Base-by-base conservation (phyloP, 2,797 vertebrate species). In the Discoglossus pictus region DNA sequence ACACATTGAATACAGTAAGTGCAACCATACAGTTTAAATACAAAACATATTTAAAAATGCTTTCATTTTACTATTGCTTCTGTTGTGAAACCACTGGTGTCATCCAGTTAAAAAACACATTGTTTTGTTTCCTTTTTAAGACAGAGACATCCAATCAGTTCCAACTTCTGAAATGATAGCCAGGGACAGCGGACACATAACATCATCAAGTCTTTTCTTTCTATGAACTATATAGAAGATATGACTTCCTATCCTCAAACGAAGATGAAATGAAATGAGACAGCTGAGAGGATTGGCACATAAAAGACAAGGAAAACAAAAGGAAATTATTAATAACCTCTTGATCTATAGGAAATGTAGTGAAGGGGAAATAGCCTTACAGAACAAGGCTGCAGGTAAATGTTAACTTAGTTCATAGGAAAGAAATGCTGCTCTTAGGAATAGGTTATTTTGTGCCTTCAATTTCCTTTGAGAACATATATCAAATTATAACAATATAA, bases 271-370 rank as follows among this genome's bases (percentile, higher is more conserved):
- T 59, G 35, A 58, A 53, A 51, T 13, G 24, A 67, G 53, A 50
- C 54, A 59, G 17, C 54, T 40, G 43, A 67, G 59, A 59, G 44
- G 65, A 67, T 36, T 34, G 25, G 9, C 44, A 59, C 54, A 67
- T 50, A 35, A 67, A 67, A 59, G 65, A 16, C n/a, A 43, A 40
- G 18, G 8, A 67, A 67, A 59, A 67, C 52, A 66, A 66, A 66
- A 66, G 24, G 43, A 67, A 67, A 67, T 59, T 67, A 67, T 67
- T 67, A 67, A 67, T 67, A 67, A 67, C 27, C 16, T 31, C 13
- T 43, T 35, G 44, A 50, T 67, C 46, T 40, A 38, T 40, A 47
- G 43, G 34, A 65, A 65, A 12, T 58, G 34, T 12, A 27, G 42
- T n/a, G 16, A 50, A 67, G 59, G 59, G 24, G 35, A 38, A 8